phyloP scores from a whole-genome alignment of 2,797 vertebrate genomes.

The Coccyzus lansbergi region DNA sequence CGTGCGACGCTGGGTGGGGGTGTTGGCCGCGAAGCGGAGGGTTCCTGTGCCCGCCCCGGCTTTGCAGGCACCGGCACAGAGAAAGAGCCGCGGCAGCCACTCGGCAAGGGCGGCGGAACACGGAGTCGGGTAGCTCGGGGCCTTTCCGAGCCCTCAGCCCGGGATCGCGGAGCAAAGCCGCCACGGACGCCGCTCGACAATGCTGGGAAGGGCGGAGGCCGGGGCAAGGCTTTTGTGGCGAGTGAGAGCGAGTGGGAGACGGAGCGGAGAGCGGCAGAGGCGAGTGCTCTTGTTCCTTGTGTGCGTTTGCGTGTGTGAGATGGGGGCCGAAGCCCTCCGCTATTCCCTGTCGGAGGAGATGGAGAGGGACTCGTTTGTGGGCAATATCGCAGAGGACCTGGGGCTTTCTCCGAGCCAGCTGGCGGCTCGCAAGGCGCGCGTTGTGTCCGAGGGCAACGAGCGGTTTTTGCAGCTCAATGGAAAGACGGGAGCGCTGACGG shows the following conservation, averaged over 20 bases:
- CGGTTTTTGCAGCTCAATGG: constrained; percentile 60
- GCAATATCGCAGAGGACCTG: constrained; percentile 71
- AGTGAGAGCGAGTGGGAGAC: background rate
- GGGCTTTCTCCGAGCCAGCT: constrained; percentile 63
- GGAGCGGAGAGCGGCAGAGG: background rate
- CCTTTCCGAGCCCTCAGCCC: background rate
- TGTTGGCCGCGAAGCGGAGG: background rate
- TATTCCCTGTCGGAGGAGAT: constrained; percentile 75
- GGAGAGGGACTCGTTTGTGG: constrained; percentile 71
- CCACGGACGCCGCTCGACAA: background rate
- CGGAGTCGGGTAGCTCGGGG: background rate
- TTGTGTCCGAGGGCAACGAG: constrained; percentile 70
- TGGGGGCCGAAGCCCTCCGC: constrained; percentile 18
- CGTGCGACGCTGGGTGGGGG: constrained; percentile 36
- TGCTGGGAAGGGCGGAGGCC: background rate
- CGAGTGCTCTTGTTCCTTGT: constrained; percentile 68
- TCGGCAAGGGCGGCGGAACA: background rate
- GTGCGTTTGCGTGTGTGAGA: constrained; percentile 26
- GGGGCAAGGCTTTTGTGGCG: background rate
- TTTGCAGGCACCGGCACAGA: background rate
- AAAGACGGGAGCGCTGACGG: constrained; percentile 59
- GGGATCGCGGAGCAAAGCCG: background rate
- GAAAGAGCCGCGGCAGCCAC: background rate
- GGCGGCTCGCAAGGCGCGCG: constrained; percentile 33
- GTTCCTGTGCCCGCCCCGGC: background rate